These are phyloP conservation scores for Leuciscus waleckii DNA, from an alignment of 2,797 vertebrate genomes.

Conservation along the genomic window DNA sequence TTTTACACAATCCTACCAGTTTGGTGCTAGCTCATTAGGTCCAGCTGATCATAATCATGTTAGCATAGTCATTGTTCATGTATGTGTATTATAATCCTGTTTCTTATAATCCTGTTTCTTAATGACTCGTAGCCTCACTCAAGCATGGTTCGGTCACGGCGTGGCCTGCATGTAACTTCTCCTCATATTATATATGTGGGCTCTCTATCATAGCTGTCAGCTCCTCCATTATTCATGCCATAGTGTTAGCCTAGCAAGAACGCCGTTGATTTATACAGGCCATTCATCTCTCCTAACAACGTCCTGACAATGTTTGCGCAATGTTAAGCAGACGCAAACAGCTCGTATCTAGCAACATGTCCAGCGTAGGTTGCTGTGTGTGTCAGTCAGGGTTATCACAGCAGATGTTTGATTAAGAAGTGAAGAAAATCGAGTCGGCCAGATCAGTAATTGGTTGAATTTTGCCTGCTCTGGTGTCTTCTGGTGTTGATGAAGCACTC, in stretches of 20 bases:
- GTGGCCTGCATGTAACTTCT: conserved; percentile 14
- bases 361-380: neutral
- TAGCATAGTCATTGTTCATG: neutral
- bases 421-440: conserved; percentile 3
- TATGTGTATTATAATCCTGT: conserved; percentile 13
- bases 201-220: conserved; percentile 44
- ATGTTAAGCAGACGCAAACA: conserved; percentile 52
- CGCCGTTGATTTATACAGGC: conserved; percentile 41
- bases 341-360: neutral
- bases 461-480: neutral
- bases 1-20: neutral
- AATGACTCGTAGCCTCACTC: conserved; percentile 1
- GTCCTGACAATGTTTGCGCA: conserved; percentile 45
- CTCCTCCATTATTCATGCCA: conserved; percentile 59
- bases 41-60: neutral
- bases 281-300: conserved; percentile 53
- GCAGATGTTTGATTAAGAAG: conserved; percentile 31
- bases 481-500: conserved; percentile 34
- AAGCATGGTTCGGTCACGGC: neutral
- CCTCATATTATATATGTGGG: conserved; percentile 47
- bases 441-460: conserved; percentile 27
- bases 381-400: conserved; percentile 32
- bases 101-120: conserved; percentile 7
- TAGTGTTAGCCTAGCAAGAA: conserved; percentile 54
- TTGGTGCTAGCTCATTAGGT: too few relatives aligned